Evolutionary conservation across 1,140 invertebrate species (phyloP), one percentile per base, ranked within the genome.

Genomic region (Procambarus clarkii): DNA sequence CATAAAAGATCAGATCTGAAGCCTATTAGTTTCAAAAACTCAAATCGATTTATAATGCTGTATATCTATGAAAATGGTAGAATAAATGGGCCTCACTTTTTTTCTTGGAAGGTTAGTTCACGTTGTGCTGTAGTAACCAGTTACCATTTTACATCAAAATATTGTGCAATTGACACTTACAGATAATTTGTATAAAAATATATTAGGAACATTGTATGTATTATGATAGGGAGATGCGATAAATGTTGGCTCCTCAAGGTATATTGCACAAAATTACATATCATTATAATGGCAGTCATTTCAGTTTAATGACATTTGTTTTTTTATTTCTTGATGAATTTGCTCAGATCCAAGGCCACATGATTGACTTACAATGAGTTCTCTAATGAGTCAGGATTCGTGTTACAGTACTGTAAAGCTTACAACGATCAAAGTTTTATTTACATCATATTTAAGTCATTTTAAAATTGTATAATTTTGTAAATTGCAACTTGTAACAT

Each of bases 181-280:
- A 64, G 69, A 46, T 69, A 45, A 83, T 45, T 45, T 45, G 24
- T 45, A 83, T 83, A 45, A 18, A 83, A 45, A 34, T 69, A 64
- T 15, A 83, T 69, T 83, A 69, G 58, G 69, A 83, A 69, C 81
- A 83, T 46, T 83, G 69, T 83, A 83, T 83, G 45, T 83, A 83
- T 83, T 69, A 9, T 69, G n/a, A 69, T 69, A 69, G 58, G 50
- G 50, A 83, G 58, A 69, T 83, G 34, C 58, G 50, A 46, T 83
- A 60, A 83, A 83, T 83, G 18, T 83, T 44, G 58, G 46, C 81
- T 83, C 58, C 18, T 46, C 44, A 69, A 64, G 34, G 69, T 64
- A 83, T 83, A 21, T 83, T 83, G 60, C 81, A 83, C 58, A 69
- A 45, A 83, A 69, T 83, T 46, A 83, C 81, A 83, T 83, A 83